Evolutionary conservation across 2,113 vertebrate species (phyloP), one percentile per base, ranked within the genome.

Genomic region (Manacus vitellinus): DNA sequence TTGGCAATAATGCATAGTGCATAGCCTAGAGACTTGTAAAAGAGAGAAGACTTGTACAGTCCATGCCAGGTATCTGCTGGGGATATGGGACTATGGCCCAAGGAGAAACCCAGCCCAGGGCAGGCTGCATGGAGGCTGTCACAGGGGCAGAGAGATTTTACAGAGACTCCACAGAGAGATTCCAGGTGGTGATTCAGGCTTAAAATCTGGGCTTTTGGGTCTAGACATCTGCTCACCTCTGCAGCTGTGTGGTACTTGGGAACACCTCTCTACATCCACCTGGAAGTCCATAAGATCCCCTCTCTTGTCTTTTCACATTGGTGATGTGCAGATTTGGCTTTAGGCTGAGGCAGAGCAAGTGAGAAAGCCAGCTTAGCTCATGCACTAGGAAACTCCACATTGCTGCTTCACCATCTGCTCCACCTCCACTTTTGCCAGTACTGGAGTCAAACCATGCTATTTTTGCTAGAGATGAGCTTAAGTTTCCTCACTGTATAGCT

Each of bases 21-120:
- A 54, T 5, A 54, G n/a, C 27, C 39, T 43, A 33, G 30, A 79
- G 51, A 28, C 33, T 46, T n/a, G 25, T 31, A 33, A 56, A 59
- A 56, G 37, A 54, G 10, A 65, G 33, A 22, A 71, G 28, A 9
- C 14, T 23, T 19, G 14, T 10, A 12, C 10, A 65, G n/a, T 18
- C 43, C 19, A 16, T 31, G n/a, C 20, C 49, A 24, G 27, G 18
- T 33, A 33, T 35, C 75, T 68, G 52, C 54, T 31, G 31, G 12
- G 59, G 14, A 52, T 13, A 2, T 1, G 5, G n/a, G 6, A 24
- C 31, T 8, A 2, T 1, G 15, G 54, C 46, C 27, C 19, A 12
- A 16, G 35, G 44, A 8, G 8, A 55, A 4, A 15, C 3, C 14
- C 37, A 63, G 30, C 33, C 56, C 27, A 43, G 16, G 19, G 17